These are phyloP conservation scores for Haliclystus octoradiatus DNA, from an alignment of 30 jellyfish, hydroid and myxozoan species.

Conservation along the genomic window DNA sequence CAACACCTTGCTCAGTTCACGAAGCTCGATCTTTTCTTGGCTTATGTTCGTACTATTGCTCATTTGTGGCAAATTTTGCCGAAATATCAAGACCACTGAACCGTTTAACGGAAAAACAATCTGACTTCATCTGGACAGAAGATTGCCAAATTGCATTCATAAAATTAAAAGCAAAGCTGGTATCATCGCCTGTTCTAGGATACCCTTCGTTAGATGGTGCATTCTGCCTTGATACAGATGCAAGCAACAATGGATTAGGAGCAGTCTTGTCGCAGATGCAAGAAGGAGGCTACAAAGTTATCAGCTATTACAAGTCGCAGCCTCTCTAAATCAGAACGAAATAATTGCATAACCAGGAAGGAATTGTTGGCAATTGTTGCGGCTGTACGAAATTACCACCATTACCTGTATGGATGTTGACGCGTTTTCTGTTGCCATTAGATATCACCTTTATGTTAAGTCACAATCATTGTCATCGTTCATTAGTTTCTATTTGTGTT, in stretches of 20 bases:
- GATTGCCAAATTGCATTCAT: slow-evolving; percentile 3
- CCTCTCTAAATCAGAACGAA: slow-evolving; percentile 15
- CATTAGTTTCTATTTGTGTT: too few species aligned
- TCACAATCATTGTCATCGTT: too few species aligned
- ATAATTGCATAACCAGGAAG: slow-evolving; percentile 32
- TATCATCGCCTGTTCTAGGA: slow-evolving; percentile 26
- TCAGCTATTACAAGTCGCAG: slow-evolving; percentile 39
- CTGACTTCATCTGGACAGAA: slow-evolving; percentile 1
- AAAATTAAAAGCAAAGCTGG: slow-evolving; percentile 7
- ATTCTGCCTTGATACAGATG: slow-evolving; percentile 32
- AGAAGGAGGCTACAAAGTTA: slow-evolving; percentile 24
- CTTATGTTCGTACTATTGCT: background rate
- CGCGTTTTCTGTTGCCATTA: too few species aligned
- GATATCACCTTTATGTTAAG: too few species aligned
- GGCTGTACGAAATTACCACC: slow-evolving; percentile 20
- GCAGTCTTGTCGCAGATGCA: slow-evolving; percentile 36
- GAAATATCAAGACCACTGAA: slow-evolving; percentile 4
- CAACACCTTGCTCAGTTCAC: background rate
- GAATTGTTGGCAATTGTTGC: slow-evolving; percentile 38
- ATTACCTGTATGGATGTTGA: slow-evolving; percentile 24
- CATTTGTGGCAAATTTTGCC: background rate
- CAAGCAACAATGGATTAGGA: slow-evolving; percentile 38
- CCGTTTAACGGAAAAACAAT: slow-evolving; percentile 21
- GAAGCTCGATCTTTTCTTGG: slow-evolving; percentile 2
- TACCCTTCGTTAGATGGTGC: slow-evolving; percentile 23